phyloP scores from a whole-genome alignment of 2,797 vertebrate species.

The Xiphorhynchus erythropygius region DNA sequence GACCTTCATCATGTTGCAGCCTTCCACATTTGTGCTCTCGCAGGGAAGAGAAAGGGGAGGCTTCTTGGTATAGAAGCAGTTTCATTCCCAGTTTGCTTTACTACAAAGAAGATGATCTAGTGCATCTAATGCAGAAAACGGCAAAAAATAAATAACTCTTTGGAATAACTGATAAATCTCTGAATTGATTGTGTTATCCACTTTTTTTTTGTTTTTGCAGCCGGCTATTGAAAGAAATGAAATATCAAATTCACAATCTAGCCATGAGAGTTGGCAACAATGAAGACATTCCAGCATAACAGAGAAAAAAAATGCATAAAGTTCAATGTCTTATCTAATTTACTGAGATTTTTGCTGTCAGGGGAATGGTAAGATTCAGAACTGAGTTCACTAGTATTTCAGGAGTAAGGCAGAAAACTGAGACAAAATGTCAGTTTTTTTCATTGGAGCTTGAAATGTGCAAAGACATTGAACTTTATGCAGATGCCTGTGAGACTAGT shows the following conservation, averaged over 20 bases:
- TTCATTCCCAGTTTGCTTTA: background rate
- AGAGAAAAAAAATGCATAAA: background rate
- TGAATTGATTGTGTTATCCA: background rate
- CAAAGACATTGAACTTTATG: slow-evolving; percentile 40
- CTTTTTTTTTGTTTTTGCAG: background rate
- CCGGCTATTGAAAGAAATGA: background rate
- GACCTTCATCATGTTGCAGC: background rate
- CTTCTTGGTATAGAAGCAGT: background rate
- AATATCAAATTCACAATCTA: background rate
- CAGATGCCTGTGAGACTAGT: slow-evolving; percentile 21
- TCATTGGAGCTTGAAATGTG: slow-evolving; percentile 36
- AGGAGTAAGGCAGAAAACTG: background rate
- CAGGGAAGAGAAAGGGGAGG: background rate
- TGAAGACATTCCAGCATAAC: background rate
- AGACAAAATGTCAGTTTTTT: slow-evolving; percentile 28
- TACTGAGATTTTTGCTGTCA: background rate
- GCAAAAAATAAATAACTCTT: background rate
- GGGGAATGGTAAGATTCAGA: background rate
- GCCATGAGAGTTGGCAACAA: background rate
- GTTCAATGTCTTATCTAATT: background rate
- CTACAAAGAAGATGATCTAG: background rate
- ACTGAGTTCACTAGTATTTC: background rate
- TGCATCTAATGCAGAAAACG: background rate
- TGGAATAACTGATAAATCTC: background rate
- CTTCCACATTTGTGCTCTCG: background rate